Evolutionary conservation across 2,113 vertebrate species (phyloP), one percentile per base, ranked within the genome.

Genomic region (Aleadryas rufinucha): DNA sequence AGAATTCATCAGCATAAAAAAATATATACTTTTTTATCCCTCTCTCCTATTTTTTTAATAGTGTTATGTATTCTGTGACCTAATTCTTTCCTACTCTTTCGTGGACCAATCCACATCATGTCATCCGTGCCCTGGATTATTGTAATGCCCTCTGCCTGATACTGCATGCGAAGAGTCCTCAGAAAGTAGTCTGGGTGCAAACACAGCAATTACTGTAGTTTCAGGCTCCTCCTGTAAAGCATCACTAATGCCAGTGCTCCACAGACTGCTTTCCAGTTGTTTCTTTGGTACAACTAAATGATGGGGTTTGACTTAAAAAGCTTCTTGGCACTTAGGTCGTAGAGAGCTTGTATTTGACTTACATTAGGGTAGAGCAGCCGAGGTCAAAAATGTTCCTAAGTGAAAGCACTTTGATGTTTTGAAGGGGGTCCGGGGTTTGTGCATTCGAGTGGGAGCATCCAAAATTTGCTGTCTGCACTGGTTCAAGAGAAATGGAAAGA

Each of bases 221-320:
- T 35, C 41, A 87, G 35, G 19, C 74, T 93, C 39, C 33, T 87
- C 47, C 84, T 77, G 44, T 74, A 72, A 86, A 78, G n/a, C 56
- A 37, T 81, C 2, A 2, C 69, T 70, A 81, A n/a, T 35, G 71
- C 39, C 80, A 53, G 33, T 53, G 49, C 44, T 85, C 69, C 52
- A 54, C 68, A 80, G 52, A 41, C 64, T 84, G 56, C 90, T 92
- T 90, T 91, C 63, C 76, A 60, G 13, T 78, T 94, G 56, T 81
- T 92, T 89, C 56, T 64, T 86, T 75, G 92, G 95, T 96, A 96
- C 92, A 94, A 75, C 82, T 86, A 83, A 88, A 63, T 49, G 9
- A 45, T 47, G 47, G 21, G 9, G 1, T 61, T 94, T 90, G 57
- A 76, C 45, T 92, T 84, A 13, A 74, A 91, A 91, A 80, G 37